These are phyloP conservation scores for Liasis olivaceus DNA, from an alignment of 2,797 vertebrate genomes.

Conservation along the genomic window DNA sequence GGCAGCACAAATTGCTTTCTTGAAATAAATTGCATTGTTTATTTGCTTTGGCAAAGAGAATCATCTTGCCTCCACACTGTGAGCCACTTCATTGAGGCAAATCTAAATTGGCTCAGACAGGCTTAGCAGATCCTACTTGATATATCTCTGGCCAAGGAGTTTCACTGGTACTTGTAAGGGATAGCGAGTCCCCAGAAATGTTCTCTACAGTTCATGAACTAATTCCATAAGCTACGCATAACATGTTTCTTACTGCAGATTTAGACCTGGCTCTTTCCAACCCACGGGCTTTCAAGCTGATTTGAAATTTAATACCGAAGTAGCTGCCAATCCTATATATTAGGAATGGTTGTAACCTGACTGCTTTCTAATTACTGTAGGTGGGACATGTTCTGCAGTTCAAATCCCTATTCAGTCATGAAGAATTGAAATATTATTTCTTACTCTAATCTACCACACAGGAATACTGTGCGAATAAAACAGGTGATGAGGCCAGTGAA, in stretches of 20 bases:
- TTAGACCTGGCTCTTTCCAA: background rate
- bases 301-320: background rate
- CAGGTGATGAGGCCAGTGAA: background rate
- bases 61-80: background rate
- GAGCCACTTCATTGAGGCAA: background rate
- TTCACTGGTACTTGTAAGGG: conserved; percentile 27
- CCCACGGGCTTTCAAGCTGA: background rate
- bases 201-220: background rate
- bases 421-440: background rate
- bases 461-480: background rate
- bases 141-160: background rate
- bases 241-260: background rate
- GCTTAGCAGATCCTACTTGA: background rate
- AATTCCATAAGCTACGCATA: background rate
- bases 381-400: background rate
- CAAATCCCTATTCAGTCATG: background rate
- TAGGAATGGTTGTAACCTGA: background rate
- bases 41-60: background rate
- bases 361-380: background rate
- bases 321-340: background rate
- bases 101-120: background rate
- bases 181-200: conserved; percentile 24
- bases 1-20: background rate
- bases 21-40: background rate
- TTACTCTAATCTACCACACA: background rate